A percentile compares a stretch with the other conserved stretches of the same genome.
These are phyloP conservation scores for Brachionus rotundiformis DNA, from an alignment of 1,140 invertebrate species.

Conservation along the genomic window DNA sequence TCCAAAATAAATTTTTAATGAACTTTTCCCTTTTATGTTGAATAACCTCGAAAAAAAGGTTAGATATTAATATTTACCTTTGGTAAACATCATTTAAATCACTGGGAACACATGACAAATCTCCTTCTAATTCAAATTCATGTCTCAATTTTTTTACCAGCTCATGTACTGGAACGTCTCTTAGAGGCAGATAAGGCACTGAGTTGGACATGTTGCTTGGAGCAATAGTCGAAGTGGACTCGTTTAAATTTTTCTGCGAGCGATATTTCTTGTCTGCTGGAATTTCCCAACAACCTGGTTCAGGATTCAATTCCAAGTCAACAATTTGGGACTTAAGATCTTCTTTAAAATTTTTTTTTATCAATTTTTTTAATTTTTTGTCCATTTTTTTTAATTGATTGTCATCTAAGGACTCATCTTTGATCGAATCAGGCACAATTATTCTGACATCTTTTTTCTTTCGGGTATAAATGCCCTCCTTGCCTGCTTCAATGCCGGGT, in stretches of 20 bases:
- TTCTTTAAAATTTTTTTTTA: conserved; percentile 45
- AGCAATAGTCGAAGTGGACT: background rate
- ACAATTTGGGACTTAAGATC: conserved; percentile 28
- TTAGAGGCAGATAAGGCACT: conserved; percentile 19
- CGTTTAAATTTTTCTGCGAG: background rate
- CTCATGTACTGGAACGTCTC: conserved; percentile 37
- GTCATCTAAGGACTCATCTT: background rate
- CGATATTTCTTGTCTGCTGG: background rate
- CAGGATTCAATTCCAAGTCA: background rate
- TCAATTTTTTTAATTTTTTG: conserved; percentile 40
- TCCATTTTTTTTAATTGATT: conserved; percentile 42
- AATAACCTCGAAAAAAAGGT: no score
- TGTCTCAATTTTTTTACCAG: conserved; percentile 26
- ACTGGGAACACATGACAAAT: background rate
- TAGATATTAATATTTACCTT: background rate
- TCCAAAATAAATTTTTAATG: no score
- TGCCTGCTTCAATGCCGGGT: background rate
- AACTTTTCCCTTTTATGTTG: no score
- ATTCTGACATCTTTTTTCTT: conserved; percentile 38
- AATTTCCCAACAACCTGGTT: background rate
- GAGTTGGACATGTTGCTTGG: background rate
- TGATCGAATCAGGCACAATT: background rate
- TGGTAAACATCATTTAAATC: conserved; percentile 27
- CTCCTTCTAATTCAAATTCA: conserved; percentile 2
- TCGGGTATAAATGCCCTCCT: conserved; percentile 33